A percentile compares a stretch with the other conserved stretches of the same genome.
Evolutionary conservation across 2,888 invertebrate genomes (phyloP).

Genomic region (Iphiclides podalirius): DNA sequence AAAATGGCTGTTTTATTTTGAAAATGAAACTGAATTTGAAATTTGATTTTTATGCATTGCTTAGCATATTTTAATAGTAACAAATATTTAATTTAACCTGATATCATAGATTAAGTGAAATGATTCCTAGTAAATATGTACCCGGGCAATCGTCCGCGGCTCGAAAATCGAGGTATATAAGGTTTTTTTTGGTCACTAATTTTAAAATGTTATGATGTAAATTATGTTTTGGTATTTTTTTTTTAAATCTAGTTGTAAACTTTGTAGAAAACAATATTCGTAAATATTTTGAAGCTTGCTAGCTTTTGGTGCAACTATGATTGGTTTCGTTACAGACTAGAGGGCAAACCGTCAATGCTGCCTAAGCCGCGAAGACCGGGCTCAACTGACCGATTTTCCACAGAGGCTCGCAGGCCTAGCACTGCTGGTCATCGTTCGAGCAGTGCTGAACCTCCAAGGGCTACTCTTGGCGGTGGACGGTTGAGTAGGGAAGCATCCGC

Average conservation of each 20-base stretch:
- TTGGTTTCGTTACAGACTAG: too few species aligned
- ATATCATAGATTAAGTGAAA: constrained; percentile 25
- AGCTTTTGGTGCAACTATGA: too few species aligned
- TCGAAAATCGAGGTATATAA: constrained; percentile 61
- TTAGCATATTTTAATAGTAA: not conserved
- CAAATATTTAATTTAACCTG: too few species aligned
- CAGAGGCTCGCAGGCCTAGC: constrained; percentile 56
- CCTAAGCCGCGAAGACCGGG: constrained; percentile 59
- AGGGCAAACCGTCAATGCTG: constrained; percentile 59
- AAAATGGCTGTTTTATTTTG: too few species aligned
- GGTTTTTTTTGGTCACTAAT: too few species aligned
- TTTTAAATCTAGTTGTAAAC: too few species aligned
- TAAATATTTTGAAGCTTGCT: too few species aligned
- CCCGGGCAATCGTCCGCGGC: constrained; percentile 46
- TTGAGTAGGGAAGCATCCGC: constrained; percentile 63
- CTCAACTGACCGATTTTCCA: constrained; percentile 61
- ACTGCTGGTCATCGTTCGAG: constrained; percentile 54
- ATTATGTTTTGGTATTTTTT: too few species aligned
- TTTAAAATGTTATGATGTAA: too few species aligned
- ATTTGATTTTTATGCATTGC: constrained; percentile 5
- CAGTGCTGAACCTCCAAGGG: constrained; percentile 60
- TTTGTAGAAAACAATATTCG: too few species aligned
- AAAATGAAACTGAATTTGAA: constrained; percentile 1
- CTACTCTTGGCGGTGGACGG: constrained; percentile 45
- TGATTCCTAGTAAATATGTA: constrained; percentile 49